Evolutionary conservation across 2,113 vertebrate species (phyloP).

Genomic region (Malaclemys terrapin): DNA sequence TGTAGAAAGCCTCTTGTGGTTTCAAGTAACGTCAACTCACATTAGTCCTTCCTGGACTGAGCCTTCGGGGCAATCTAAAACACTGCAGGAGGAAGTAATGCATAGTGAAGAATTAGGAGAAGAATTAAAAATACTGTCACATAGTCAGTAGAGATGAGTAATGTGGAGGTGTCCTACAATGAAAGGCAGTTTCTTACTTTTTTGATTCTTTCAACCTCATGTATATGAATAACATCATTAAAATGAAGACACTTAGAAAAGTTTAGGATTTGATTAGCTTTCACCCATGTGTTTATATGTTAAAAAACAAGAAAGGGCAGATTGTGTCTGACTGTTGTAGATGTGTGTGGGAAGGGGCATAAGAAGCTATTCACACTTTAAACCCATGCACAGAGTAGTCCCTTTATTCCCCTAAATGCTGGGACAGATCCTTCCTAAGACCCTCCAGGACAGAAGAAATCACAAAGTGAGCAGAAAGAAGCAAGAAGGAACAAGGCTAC

Average conservation of each 20-base stretch:
- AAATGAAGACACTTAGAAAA: not conserved
- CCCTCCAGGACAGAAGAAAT: not conserved
- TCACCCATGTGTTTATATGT: not conserved
- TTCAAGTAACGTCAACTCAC: not conserved
- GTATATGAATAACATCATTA: not conserved
- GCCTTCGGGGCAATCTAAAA: not conserved
- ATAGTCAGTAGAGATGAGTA: not conserved
- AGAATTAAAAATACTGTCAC: not conserved
- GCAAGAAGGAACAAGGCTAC: fast-evolving
- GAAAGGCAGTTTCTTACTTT: not conserved
- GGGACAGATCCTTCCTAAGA: not conserved
- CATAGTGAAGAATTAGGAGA: slow-evolving; percentile 9
- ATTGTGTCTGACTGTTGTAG: not conserved
- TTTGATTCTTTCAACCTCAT: not conserved
- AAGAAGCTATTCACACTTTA: not conserved
- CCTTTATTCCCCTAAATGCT: fast-evolving
- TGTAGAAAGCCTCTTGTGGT: not conserved
- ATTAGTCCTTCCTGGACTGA: not conserved
- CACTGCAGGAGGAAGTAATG: not conserved
- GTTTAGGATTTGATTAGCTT: not conserved
- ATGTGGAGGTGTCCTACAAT: not conserved
- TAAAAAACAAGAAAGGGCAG: not conserved
- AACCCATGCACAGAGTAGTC: not conserved
- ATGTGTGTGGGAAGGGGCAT: not conserved
- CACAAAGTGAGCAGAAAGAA: fast-evolving